Conservation (phyloP, 2,888 invertebrate genomes). For the Nezara viridula region DNA sequence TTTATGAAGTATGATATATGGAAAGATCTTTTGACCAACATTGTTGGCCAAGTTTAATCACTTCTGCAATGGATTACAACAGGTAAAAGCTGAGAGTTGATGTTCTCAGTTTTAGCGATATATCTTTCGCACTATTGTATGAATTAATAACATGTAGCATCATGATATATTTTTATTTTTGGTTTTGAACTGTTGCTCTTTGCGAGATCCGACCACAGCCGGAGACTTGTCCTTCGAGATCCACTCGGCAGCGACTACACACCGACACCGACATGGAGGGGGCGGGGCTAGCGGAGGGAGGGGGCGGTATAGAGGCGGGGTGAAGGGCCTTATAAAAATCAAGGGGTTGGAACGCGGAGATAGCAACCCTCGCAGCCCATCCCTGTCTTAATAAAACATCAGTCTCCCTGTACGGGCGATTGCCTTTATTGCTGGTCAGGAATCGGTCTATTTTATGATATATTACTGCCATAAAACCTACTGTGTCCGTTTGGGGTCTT, state of each 20-base stretch:
- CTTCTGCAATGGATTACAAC: no score
- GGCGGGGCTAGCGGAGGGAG: background rate
- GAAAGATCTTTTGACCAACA: no score
- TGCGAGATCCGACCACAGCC: background rate
- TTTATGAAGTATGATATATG: no score
- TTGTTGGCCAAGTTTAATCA: no score
- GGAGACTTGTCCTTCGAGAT: background rate
- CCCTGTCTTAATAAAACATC: background rate
- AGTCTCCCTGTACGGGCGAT: background rate
- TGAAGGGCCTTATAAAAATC: conserved; percentile 44
- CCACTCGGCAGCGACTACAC: background rate
- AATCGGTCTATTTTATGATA: background rate
- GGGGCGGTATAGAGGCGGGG: conserved; percentile 41
- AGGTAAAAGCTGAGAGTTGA: no score
- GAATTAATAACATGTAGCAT: no score
- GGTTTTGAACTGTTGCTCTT: background rate
- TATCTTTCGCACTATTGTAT: no score
- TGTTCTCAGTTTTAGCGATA: no score
- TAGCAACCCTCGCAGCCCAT: background rate
- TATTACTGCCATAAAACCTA: background rate
- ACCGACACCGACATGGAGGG: background rate
- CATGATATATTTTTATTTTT: no score
- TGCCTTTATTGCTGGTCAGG: background rate
- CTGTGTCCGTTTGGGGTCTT: background rate
- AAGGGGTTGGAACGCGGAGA: conserved; percentile 34